Percentiles rank a stretch among this genome's conserved stretches.
Conservation (phyloP, 2,113 vertebrate species). For the Tachycineta bicolor region DNA sequence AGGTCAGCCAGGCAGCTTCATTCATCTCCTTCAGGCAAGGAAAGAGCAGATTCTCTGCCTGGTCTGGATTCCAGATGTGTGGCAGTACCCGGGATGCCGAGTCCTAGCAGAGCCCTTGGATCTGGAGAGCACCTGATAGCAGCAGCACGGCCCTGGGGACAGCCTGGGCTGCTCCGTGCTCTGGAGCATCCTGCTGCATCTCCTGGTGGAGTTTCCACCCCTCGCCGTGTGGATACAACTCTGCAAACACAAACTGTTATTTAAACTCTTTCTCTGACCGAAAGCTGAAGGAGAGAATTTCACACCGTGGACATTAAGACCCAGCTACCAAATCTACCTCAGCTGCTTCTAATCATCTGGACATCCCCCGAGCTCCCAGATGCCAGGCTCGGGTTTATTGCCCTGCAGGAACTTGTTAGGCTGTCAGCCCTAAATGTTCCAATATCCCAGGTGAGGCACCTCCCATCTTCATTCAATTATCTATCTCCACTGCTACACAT, state of each 20-base stretch:
- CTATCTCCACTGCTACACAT: neutral
- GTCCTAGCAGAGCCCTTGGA: accelerated
- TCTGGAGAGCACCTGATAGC: neutral
- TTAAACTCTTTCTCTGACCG: neutral
- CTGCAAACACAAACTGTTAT: accelerated
- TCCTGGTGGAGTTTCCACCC: neutral
- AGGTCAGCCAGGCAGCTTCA: neutral
- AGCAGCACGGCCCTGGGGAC: neutral
- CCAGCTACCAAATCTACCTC: neutral
- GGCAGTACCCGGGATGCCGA: neutral
- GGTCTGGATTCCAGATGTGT: constrained; percentile 52
- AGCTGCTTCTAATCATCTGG: neutral
- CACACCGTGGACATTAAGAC: neutral
- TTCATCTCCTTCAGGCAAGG: neutral
- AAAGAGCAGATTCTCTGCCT: neutral
- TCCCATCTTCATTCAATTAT: constrained; percentile 23
- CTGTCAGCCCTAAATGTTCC: constrained; percentile 12
- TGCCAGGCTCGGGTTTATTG: neutral
- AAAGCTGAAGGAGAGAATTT: neutral
- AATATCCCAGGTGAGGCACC: constrained; percentile 18
- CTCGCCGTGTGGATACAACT: accelerated
- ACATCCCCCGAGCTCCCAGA: constrained; percentile 17
- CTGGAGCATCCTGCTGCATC: accelerated
- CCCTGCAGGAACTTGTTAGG: constrained; percentile 42
- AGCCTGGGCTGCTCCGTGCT: too few species aligned